Percentiles rank a stretch among this genome's conserved stretches.
These are phyloP conservation scores for Dasypogon diadema DNA, from an alignment of 2,888 invertebrate genomes.

Conservation along the genomic window DNA sequence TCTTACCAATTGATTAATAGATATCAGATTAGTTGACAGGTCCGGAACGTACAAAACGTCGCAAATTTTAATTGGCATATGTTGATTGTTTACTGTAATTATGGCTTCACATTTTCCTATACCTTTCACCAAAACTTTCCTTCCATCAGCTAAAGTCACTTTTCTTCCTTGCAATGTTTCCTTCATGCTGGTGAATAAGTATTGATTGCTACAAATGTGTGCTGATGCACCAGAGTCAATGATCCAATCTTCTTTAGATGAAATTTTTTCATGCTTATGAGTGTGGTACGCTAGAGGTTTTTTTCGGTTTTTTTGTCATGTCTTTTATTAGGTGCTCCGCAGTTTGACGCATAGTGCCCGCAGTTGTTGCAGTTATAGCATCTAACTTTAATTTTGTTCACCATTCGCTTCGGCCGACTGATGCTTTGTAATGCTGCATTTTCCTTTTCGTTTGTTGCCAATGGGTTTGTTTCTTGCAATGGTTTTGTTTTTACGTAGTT, in stretches of 20 bases:
- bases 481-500: neutral
- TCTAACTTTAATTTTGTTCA: neutral
- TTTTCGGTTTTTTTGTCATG: neutral
- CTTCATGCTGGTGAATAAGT: neutral
- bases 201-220: neutral
- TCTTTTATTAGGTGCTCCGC: neutral
- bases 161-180: too few species aligned
- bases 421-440: neutral
- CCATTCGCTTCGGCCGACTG: neutral
- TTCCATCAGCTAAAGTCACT: too few species aligned
- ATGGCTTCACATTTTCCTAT: too few species aligned
- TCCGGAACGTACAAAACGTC: neutral
- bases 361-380: neutral
- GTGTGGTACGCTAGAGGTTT: neutral
- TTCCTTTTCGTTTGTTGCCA: neutral
- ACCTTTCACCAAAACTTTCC: too few species aligned
- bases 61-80: neutral
- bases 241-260: neutral
- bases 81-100: too few species aligned
- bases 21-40: neutral
- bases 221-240: conserved; percentile 1
- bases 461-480: neutral
- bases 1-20: neutral
- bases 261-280: neutral
- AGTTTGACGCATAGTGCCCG: neutral